These are phyloP conservation scores for Beaufortia kweichowensis DNA, from an alignment of 2,113 vertebrate species.

Conservation along the genomic window DNA sequence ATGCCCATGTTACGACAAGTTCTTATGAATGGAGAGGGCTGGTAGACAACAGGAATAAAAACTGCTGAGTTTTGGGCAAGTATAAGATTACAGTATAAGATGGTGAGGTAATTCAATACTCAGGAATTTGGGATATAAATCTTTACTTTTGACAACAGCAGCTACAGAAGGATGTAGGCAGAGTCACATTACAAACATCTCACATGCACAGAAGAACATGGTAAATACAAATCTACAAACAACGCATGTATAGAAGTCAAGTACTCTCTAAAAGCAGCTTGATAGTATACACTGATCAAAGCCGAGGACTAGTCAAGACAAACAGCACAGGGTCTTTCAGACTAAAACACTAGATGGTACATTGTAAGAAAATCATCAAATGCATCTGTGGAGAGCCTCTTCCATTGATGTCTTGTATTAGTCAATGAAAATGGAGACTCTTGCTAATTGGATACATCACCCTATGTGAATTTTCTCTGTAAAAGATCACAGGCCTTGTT, in stretches of 20 bases:
- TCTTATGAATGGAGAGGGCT: neutral
- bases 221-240: neutral
- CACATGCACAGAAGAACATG: neutral
- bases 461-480: constrained; percentile 2
- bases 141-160: too few species aligned
- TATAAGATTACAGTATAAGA: too few species aligned
- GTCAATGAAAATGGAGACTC: neutral
- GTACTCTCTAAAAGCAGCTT: too few species aligned
- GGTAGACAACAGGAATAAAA: neutral
- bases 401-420: constrained; percentile 8
- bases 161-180: too few species aligned
- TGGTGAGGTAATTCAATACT: too few species aligned
- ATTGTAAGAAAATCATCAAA: constrained; percentile 47
- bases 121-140: too few species aligned
- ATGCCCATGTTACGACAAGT: neutral
- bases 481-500: constrained; percentile 24
- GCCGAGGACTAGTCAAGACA: neutral
- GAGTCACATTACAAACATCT: neutral
- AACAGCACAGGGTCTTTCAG: neutral
- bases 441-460: constrained; percentile 14
- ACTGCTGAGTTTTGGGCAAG: too few species aligned
- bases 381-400: constrained; percentile 13
- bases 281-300: constrained; percentile 9
- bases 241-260: neutral
- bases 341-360: neutral